Evolutionary conservation across 2,797 vertebrate genomes (phyloP).

Genomic region (Heterohyrax brucei): DNA sequence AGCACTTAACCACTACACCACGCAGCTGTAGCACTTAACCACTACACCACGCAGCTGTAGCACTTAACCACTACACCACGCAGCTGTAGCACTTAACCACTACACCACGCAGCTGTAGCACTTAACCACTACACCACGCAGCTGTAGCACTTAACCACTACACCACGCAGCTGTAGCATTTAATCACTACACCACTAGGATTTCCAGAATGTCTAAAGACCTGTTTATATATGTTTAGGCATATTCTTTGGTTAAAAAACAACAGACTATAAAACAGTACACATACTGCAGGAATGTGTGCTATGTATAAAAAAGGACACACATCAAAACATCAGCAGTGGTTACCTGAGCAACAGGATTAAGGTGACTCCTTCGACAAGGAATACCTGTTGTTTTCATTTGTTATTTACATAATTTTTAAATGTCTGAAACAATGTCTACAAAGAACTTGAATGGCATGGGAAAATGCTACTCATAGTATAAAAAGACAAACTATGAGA

Average conservation of each 20-base stretch:
- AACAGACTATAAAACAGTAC: not conserved
- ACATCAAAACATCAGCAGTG: not conserved
- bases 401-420: constrained; percentile 28
- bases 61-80: too few relatives aligned
- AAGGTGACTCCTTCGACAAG: constrained; percentile 31
- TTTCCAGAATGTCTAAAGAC: not conserved
- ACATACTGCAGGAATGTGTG: not conserved
- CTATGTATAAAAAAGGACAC: constrained; percentile 28
- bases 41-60: too few relatives aligned
- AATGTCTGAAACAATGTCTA: constrained; percentile 17
- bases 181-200: too few relatives aligned
- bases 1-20: too few relatives aligned
- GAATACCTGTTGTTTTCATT: constrained; percentile 15
- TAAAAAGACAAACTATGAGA: not conserved
- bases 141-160: too few relatives aligned
- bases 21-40: too few relatives aligned
- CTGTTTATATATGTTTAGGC: not conserved
- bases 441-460: not conserved
- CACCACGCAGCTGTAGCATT: too few relatives aligned
- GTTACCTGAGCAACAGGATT: constrained; percentile 24
- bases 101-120: too few relatives aligned
- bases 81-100: too few relatives aligned
- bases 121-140: too few relatives aligned
- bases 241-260: not conserved
- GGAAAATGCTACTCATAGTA: not conserved